Conservation (phyloP, 1,140 invertebrate species). For the Theocolax elegans region DNA sequence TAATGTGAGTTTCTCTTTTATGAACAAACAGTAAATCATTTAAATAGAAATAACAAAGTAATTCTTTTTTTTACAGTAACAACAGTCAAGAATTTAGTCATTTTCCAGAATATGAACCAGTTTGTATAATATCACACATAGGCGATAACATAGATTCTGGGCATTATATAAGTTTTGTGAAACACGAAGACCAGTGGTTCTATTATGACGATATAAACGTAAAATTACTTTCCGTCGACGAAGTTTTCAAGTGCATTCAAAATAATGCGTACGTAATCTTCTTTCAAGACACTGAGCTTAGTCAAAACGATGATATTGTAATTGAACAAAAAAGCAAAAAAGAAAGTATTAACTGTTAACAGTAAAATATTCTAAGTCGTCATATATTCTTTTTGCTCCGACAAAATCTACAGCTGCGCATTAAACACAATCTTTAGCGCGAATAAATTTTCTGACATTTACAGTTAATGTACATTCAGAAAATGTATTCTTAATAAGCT, state of each 20-base stretch:
- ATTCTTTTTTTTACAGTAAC: conserved; percentile 44
- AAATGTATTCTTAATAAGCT: no score
- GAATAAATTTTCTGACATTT: no score
- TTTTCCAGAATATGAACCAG: conserved; percentile 50
- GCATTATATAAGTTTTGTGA: conserved; percentile 60
- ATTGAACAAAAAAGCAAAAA: conserved; percentile 23
- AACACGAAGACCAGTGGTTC: conserved; percentile 56
- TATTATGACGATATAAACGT: conserved; percentile 59
- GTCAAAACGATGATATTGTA: conserved; percentile 1
- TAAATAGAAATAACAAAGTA: neutral
- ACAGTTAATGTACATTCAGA: no score
- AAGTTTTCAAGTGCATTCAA: conserved; percentile 54
- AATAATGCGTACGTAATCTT: conserved; percentile 58
- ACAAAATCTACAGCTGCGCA: no score
- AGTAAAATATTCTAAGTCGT: no score
- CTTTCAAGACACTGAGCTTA: conserved; percentile 50
- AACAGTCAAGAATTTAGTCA: conserved; percentile 37
- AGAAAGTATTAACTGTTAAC: conserved; percentile 34
- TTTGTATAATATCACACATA: conserved; percentile 58
- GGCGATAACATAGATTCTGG: conserved; percentile 58
- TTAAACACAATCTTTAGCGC: no score
- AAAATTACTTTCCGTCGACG: conserved; percentile 50
- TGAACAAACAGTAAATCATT: neutral
- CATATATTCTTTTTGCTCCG: no score
- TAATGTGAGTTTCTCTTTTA: conserved; percentile 49